phyloP scores from a whole-genome alignment of 2,113 vertebrate species.

The Psilopsiagon aurifrons region DNA sequence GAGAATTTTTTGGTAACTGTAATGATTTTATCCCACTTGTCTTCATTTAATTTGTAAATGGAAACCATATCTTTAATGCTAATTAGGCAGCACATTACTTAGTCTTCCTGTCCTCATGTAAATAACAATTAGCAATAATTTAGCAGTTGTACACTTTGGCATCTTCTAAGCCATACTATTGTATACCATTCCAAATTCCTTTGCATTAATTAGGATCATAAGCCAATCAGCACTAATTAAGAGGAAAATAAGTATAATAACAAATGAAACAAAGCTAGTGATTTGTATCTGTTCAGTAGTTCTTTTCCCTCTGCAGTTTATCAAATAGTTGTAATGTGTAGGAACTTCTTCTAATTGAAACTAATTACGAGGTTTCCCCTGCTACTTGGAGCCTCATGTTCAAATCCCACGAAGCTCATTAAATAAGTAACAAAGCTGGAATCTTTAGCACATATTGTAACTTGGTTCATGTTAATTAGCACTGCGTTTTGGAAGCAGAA shows the following conservation, averaged over 20 bases:
- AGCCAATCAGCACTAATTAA: slow-evolving; percentile 82
- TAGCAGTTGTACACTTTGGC: slow-evolving; percentile 81
- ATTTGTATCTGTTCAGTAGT: slow-evolving; percentile 80
- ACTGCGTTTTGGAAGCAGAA: slow-evolving; percentile 61
- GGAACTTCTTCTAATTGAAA: slow-evolving; percentile 82
- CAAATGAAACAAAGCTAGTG: slow-evolving; percentile 78
- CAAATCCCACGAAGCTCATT: slow-evolving; percentile 83
- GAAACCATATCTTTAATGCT: slow-evolving; percentile 80
- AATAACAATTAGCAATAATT: slow-evolving; percentile 85
- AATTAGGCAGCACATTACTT: slow-evolving; percentile 78
- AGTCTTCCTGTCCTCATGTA: slow-evolving; percentile 79
- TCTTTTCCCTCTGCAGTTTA: slow-evolving; percentile 74
- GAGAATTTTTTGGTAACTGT: not conserved
- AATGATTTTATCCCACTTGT: slow-evolving; percentile 68
- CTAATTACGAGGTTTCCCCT: slow-evolving; percentile 83
- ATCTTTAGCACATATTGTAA: slow-evolving; percentile 80
- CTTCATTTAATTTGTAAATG: slow-evolving; percentile 73
- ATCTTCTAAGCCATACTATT: slow-evolving; percentile 79
- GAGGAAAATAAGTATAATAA: slow-evolving; percentile 82
- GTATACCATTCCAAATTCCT: slow-evolving; percentile 82
- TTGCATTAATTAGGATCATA: slow-evolving; percentile 82
- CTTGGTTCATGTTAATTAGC: slow-evolving; percentile 78
- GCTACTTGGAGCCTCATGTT: slow-evolving; percentile 78
- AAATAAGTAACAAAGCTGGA: slow-evolving; percentile 80
- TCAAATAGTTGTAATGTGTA: slow-evolving; percentile 76